Base-by-base conservation (phyloP, 2,113 vertebrate genomes). In the Percina caprodes region DNA sequence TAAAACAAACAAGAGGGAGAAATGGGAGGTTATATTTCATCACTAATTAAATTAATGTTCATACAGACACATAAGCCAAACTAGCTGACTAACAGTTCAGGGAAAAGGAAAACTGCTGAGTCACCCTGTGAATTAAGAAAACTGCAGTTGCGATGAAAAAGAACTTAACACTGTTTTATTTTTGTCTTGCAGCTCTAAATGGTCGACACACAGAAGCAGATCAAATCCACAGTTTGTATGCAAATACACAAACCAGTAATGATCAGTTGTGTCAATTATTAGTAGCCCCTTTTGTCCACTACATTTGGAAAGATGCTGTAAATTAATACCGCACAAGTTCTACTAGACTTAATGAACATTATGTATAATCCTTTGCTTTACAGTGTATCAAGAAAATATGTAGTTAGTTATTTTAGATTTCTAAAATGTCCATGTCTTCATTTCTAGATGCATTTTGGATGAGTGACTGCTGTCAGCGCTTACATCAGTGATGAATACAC, bases 1-100 rank as follows among this genome's bases (percentile, higher is more conserved):
- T 52, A 26, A 67, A 72, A 14, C n/a, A n/a, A 33, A 78, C n/a
- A 54, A 52, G 9, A 19, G n/a, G 30, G 56, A 66, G 51, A 58
- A 71, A 45, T 42, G 18, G 26, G 9, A 14, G n/a, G 39, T 54
- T 45, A 8, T 45, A 35, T 77, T 26, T 73, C 74, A 72, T 18
- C 16, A 21, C 33, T 24, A n/a, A 15, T 60, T 42, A 18, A 21
- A 68, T 42, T 0, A 30, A 45, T 60, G 46, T 42, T 8, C 15
- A 69, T 39, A 21, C 4, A 58, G 55, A 71, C 18, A 60, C 21
- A 60, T 19, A 30, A 66, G 58, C 33, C 51, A 60, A 60, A 69
- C 59, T 2, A 59, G 26, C 30, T 73, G 54, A 68, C 23, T 49
- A 48, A 33, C 3, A 24, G 60, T 13, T 6, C 10, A 19, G 13